Base-by-base conservation (phyloP, 2,113 vertebrate species). In the Scolopax mira region DNA sequence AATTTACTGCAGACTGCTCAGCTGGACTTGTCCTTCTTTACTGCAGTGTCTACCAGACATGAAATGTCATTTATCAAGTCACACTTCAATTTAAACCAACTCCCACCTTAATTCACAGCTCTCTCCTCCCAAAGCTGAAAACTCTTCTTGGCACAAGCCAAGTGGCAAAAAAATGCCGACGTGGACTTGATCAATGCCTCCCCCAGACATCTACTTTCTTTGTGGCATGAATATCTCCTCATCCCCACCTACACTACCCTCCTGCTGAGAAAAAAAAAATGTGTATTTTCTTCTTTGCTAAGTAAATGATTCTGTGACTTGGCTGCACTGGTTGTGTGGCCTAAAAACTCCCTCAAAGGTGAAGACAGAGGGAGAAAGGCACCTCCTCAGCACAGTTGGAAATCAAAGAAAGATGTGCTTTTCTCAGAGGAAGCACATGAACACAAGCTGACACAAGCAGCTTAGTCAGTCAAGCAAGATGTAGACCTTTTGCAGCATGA, bases 241-340 rank as follows among this genome's bases (percentile, higher is more conserved):
- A 2, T 12, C 22, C 64, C 65, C 52, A 70, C 49, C 58, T 33
- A 39, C 25, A 5, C 21, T 22, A n/a, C 33, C 79, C 73, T 65
- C 18, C 57, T 67, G 44, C 80, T 58, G 46, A 33, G 33, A n/a
- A 51, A 18, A 75, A 33, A 33, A 54, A 1, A 15, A 24, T 0
- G 2, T 16, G 5, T 35, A 4, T 75, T 69, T 60, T 60, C 17
- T 54, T 41, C 61, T 61, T 42, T 44, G 35, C 41, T 42, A 58
- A 46, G 57, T 5, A 48, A 81, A 90, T 21, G n/a, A n/a, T n/a
- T n/a, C n/a, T n/a, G n/a, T n/a, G 16, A 64, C 64, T 54, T 0
- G 0, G 48, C n/a, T 35, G 42, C 2, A 2, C 41, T 51, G 49
- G 7, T 12, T 66, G 66, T 6, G 49, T 3, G 37, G 35, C 6